phyloP scores from a whole-genome alignment of 2,888 invertebrate species.

The Cheilosia vernalis region DNA sequence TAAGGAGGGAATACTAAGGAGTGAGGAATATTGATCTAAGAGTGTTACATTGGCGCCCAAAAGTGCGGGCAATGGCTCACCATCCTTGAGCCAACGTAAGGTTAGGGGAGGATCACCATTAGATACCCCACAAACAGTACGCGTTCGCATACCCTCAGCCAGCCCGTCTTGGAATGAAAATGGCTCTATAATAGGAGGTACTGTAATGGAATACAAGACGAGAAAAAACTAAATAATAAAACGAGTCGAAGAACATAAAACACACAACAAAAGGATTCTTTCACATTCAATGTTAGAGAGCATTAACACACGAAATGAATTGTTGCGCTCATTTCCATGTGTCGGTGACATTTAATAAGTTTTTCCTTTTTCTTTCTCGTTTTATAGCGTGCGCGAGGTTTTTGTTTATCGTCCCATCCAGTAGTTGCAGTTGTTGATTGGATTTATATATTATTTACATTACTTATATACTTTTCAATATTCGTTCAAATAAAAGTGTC shows the following conservation, averaged over 20 bases:
- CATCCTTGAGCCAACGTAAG: constrained; percentile 93
- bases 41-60: constrained; percentile 88
- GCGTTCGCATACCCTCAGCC: constrained; percentile 91
- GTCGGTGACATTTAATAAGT: constrained; percentile 48
- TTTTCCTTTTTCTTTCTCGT: constrained; percentile 11
- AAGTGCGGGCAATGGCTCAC: constrained; percentile 87
- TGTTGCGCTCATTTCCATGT: constrained; percentile 42
- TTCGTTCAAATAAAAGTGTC: constrained; percentile 7
- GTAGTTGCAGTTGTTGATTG: constrained; percentile 60
- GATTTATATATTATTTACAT: constrained; percentile 57
- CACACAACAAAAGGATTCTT: constrained; percentile 57
- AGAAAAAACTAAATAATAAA: constrained; percentile 78
- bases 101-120: constrained; percentile 91
- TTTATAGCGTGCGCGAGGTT: constrained; percentile 51
- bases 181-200: constrained; percentile 93
- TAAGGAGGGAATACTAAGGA: constrained; percentile 90
- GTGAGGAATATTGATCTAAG: constrained; percentile 90
- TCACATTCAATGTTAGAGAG: constrained; percentile 63
- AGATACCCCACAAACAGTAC: constrained; percentile 91
- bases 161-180: constrained; percentile 93
- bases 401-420: constrained; percentile 61
- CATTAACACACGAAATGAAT: constrained; percentile 20
- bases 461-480: constrained; percentile 39
- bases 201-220: constrained; percentile 84
- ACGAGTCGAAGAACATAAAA: constrained; percentile 70